Evolutionary conservation across 2,113 vertebrate genomes (phyloP).

Genomic region (Nothobranchius furzeri): DNA sequence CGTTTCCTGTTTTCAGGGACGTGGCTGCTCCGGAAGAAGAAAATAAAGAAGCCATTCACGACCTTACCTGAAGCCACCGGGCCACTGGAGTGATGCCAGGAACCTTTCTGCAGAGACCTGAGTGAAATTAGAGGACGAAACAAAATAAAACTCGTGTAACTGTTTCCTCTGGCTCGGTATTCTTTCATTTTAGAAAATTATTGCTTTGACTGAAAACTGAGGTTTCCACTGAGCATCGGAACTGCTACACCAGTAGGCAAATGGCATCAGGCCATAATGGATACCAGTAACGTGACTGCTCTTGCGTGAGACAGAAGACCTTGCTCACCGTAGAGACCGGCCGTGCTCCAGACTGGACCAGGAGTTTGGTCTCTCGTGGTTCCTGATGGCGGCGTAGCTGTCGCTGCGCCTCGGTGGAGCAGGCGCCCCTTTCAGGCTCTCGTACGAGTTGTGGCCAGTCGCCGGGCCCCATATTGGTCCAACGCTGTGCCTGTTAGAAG

Average conservation of each 20-base stretch:
- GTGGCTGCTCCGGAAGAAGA: neutral
- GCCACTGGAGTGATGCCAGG: slow-evolving; percentile 78
- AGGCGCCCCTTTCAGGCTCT: slow-evolving; percentile 81
- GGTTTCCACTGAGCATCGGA: too few species aligned
- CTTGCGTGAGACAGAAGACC: too few species aligned
- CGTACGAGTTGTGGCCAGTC: slow-evolving; percentile 71
- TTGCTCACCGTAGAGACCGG: slow-evolving; percentile 69
- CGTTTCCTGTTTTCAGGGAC: neutral
- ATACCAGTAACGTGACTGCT: too few species aligned
- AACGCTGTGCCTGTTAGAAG: slow-evolving; percentile 70
- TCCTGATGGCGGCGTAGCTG: slow-evolving; percentile 87
- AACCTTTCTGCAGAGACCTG: slow-evolving; percentile 79
- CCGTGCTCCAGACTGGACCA: slow-evolving; percentile 85
- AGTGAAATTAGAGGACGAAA: slow-evolving; percentile 1
- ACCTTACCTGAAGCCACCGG: slow-evolving; percentile 68
- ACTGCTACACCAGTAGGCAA: too few species aligned
- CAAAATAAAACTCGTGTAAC: neutral
- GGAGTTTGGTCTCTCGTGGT: slow-evolving; percentile 85
- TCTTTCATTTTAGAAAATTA: too few species aligned
- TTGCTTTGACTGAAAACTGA: too few species aligned
- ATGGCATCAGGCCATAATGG: too few species aligned
- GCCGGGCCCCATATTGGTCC: slow-evolving; percentile 75
- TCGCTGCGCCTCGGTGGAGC: slow-evolving; percentile 90
- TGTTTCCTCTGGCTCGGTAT: too few species aligned
- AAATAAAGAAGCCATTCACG: slow-evolving; percentile 1